Conservation (phyloP, 2,888 invertebrate genomes). For the Petrolisthes cinctipes region DNA sequence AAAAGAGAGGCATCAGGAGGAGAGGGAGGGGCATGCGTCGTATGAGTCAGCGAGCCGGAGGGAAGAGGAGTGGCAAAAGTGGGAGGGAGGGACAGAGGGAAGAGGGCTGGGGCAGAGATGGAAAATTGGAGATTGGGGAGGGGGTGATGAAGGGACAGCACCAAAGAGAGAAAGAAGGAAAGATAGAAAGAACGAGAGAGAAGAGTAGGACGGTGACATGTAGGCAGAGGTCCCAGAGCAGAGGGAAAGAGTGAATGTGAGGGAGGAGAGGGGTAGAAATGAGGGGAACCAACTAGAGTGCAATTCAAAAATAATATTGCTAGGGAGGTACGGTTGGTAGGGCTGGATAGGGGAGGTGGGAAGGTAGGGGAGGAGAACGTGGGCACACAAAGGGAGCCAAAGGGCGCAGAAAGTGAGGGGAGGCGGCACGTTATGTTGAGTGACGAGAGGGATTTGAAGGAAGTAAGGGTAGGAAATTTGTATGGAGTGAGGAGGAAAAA, state of each 20-base stretch:
- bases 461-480: too few relatives aligned
- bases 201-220: not conserved
- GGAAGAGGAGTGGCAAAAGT: not conserved
- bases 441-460: too few relatives aligned
- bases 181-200: not conserved
- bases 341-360: not conserved
- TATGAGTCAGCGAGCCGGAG: not conserved
- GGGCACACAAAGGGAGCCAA: not conserved
- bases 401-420: too few relatives aligned
- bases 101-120: not conserved
- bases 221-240: not conserved
- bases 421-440: too few relatives aligned
- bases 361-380: not conserved
- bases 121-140: not conserved
- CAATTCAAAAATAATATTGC: not conserved
- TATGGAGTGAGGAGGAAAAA: too few relatives aligned
- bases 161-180: not conserved
- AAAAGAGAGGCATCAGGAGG: not conserved
- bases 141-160: not conserved
- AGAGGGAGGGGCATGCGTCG: not conserved
- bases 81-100: slow-evolving; percentile 1
- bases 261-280: not conserved
- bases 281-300: not conserved
- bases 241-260: not conserved
- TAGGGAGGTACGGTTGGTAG: not conserved